Evolutionary conservation across 2,888 invertebrate genomes (phyloP), one percentile per base, ranked within the genome.

Genomic region (Strigamia crassipes): DNA sequence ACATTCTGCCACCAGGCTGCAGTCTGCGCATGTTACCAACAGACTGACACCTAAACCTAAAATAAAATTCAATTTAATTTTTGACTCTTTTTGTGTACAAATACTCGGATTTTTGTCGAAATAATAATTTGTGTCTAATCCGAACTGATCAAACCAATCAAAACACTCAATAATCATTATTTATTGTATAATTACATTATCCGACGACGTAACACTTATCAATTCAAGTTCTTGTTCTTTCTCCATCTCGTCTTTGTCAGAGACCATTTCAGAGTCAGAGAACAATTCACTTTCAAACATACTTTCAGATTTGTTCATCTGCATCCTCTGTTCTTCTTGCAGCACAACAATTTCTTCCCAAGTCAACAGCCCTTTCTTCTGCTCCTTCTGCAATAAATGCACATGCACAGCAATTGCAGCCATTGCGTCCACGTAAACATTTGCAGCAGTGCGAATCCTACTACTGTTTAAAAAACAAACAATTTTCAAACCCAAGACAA

Each of bases 341-440:
- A 15, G 15, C n/a, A 9, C 1, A n/a, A 51, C 51, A 51, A 51
- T 51, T 6, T 51, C 51, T 51, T 51, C 51, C 51, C 51, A 51
- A 0, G 51, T 51, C n/a, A 51, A 12, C 51, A 51, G 51, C 1
- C 51, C 51, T 51, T n/a, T n/a, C 6, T 12, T 51, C 1, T 6
- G 0, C 15, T 51, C 51, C 6, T n/a, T 13, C n/a, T 51, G 13
- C n/a, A 9, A 1, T 6, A 51, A 12, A n/a, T 15, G 1, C 13
- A n/a, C 1, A n/a, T 51, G 13, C 13, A 51, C 1, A 15, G 51
- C 51, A n/a, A 51, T 5, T 51, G 41, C 79, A 15, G 38, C 79
- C 31, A 79, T 34, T n/a, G 79, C 79, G 18, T 79, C 79, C n/a
- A 34, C 41, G 8, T 38, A 79, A 5, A 79, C 79, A 38, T 79